Percentiles rank a stretch among this genome's conserved stretches.
These are phyloP conservation scores for Cariama cristata DNA, from an alignment of 2,113 vertebrate genomes.

Conservation along the genomic window DNA sequence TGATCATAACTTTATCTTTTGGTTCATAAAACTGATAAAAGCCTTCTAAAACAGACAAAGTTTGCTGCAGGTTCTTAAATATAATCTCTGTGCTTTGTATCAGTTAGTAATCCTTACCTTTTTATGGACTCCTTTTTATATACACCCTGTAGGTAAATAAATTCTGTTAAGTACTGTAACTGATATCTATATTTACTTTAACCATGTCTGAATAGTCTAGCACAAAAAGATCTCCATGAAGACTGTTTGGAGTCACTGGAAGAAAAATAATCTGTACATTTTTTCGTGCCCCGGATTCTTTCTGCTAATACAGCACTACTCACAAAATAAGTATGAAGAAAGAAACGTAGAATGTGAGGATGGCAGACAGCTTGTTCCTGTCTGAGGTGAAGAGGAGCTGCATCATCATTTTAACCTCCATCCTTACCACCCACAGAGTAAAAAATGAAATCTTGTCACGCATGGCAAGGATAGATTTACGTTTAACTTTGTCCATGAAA, in stretches of 20 bases:
- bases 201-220: background rate
- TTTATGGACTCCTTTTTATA: background rate
- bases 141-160: background rate
- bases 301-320: background rate
- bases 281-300: background rate
- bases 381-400: background rate
- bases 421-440: background rate
- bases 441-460: slow-evolving; percentile 54
- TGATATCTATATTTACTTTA: background rate
- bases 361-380: slow-evolving; percentile 25
- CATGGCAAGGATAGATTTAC: slow-evolving; percentile 16
- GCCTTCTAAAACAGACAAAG: background rate
- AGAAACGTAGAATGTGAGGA: slow-evolving; percentile 17
- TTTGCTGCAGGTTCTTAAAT: background rate
- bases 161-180: background rate
- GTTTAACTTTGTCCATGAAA: slow-evolving; percentile 38
- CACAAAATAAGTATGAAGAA: slow-evolving; percentile 5
- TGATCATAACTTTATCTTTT: background rate
- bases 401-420: slow-evolving; percentile 13
- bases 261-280: background rate
- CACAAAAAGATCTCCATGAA: background rate
- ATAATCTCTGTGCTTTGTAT: background rate
- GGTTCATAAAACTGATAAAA: background rate
- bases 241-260: background rate
- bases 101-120: background rate